Evolutionary conservation across 2,888 invertebrate species (phyloP).

Genomic region (Phortica magna): DNA sequence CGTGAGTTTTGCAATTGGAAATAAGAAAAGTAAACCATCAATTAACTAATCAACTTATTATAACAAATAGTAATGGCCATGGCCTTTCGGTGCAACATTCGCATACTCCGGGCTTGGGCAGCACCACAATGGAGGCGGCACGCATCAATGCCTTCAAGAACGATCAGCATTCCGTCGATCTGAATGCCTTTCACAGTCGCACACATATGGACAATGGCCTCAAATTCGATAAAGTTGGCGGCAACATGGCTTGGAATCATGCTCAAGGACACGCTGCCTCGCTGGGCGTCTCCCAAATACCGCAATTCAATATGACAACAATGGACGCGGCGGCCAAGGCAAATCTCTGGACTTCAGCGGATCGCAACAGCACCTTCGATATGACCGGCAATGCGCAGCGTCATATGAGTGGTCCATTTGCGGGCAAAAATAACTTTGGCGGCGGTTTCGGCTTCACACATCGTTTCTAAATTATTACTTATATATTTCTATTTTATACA

Average conservation of each 20-base stretch:
- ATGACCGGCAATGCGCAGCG: conserved; percentile 63
- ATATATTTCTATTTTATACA: no score
- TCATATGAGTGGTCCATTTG: conserved; percentile 60
- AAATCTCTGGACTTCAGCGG: conserved; percentile 65
- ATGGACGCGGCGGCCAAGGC: conserved; percentile 59
- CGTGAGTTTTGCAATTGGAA: conserved; percentile 53
- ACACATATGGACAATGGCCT: conserved; percentile 57
- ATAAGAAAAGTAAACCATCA: neutral
- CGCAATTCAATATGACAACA: conserved; percentile 62
- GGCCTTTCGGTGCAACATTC: conserved; percentile 62
- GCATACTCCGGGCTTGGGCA: conserved; percentile 57
- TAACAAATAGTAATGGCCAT: conserved; percentile 63
- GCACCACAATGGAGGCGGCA: conserved; percentile 52
- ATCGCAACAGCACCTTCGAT: conserved; percentile 61
- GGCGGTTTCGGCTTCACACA: conserved; percentile 57
- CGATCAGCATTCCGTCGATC: conserved; percentile 53
- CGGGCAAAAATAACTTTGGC: conserved; percentile 55
- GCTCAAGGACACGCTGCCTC: conserved; percentile 62
- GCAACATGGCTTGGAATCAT: conserved; percentile 59
- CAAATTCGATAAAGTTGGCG: conserved; percentile 64
- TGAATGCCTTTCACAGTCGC: conserved; percentile 63
- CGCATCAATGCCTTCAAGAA: conserved; percentile 62
- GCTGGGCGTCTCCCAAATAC: conserved; percentile 60
- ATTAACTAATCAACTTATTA: neutral
- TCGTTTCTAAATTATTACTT: conserved; percentile 51